Percentiles rank a stretch among this genome's conserved stretches.
Evolutionary conservation across 2,888 invertebrate species (phyloP).

Genomic region (Ganaspis brasiliensis): DNA sequence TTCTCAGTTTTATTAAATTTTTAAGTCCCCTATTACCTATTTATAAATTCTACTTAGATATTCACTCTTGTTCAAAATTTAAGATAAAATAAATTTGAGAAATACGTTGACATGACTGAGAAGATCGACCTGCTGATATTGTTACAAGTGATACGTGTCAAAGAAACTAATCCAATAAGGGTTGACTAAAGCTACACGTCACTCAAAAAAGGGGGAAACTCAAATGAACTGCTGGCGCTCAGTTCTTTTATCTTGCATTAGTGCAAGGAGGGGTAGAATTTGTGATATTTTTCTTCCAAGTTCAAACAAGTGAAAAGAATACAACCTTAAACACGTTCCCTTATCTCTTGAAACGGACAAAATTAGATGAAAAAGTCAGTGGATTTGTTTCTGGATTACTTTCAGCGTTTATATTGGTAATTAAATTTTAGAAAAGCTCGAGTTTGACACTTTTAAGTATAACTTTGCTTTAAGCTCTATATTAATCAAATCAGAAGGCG

Average conservation of each 20-base stretch:
- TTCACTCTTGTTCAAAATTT: background rate
- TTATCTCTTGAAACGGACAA: background rate
- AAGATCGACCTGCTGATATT: slow-evolving; percentile 43
- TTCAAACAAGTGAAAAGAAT: slow-evolving; percentile 1
- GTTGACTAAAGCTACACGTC: slow-evolving; percentile 45
- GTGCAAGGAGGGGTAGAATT: background rate
- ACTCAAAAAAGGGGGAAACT: slow-evolving; percentile 51
- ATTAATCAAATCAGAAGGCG: too few relatives aligned
- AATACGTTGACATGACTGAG: slow-evolving; percentile 36
- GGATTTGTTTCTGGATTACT: background rate
- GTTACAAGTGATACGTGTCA: slow-evolving; percentile 47
- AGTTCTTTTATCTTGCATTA: slow-evolving; percentile 36
- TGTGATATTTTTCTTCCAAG: slow-evolving; percentile 9
- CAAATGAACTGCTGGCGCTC: slow-evolving; percentile 49
- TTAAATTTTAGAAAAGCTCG: too few relatives aligned
- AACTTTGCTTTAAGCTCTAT: too few relatives aligned
- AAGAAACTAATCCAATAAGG: slow-evolving; percentile 58
- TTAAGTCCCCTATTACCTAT: background rate
- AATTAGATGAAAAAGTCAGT: slow-evolving; percentile 15
- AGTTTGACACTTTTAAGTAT: too few relatives aligned
- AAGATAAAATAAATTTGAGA: background rate
- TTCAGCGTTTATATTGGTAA: background rate
- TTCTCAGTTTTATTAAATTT: too few relatives aligned
- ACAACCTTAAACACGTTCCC: background rate
- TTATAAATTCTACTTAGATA: background rate